phyloP scores from a whole-genome alignment of 1,140 invertebrate genomes.

The Papilio xuthus region DNA sequence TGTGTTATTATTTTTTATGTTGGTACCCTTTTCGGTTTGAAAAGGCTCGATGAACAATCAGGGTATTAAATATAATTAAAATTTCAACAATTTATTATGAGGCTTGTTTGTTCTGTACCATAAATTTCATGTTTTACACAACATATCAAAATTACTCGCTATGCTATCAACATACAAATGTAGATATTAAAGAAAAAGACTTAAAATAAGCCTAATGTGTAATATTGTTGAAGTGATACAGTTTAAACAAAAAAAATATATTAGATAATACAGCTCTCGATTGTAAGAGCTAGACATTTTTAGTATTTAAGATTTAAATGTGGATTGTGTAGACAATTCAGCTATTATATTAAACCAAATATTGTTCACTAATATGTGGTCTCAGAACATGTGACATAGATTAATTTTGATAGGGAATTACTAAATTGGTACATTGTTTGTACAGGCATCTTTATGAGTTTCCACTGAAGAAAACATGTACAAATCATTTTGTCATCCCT shows the following conservation, averaged over 20 bases:
- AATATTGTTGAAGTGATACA: constrained; percentile 55
- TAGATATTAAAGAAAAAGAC: constrained; percentile 62
- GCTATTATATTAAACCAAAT: constrained; percentile 38
- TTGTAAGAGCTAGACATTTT: constrained; percentile 36
- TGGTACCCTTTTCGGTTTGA: constrained; percentile 15
- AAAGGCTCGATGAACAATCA: constrained; percentile 31
- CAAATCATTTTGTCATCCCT: neutral
- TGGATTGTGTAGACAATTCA: constrained; percentile 29
- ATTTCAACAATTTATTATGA: neutral
- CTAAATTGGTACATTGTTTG: neutral
- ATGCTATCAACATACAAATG: constrained; percentile 56
- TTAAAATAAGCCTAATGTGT: constrained; percentile 55
- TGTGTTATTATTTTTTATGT: constrained; percentile 9
- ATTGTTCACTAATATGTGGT: neutral
- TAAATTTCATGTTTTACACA: constrained; percentile 40
- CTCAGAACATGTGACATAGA: neutral
- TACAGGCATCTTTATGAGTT: neutral
- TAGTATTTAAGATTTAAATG: constrained; percentile 24
- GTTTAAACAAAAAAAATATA: constrained; percentile 47
- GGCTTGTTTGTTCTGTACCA: constrained; percentile 11
- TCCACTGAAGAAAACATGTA: neutral
- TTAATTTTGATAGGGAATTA: neutral
- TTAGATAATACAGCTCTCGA: constrained; percentile 39
- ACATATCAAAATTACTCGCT: constrained; percentile 56
- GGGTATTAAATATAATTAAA: constrained; percentile 34